Evolutionary conservation across 1,140 invertebrate genomes (phyloP), one percentile per base, ranked within the genome.

Genomic region (Anastrepha ludens): DNA sequence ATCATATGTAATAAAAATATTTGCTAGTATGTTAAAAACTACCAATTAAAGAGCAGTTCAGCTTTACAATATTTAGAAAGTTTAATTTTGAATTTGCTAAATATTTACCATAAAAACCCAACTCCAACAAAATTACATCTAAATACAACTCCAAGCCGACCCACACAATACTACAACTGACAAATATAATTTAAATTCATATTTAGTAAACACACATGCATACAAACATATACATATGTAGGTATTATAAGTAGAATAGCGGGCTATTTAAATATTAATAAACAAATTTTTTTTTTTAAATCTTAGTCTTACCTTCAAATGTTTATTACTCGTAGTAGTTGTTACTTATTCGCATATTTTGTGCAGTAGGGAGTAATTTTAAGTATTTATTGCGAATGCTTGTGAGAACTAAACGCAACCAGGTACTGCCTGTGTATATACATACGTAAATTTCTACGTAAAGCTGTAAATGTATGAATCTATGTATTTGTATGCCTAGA

Each of bases 391-490:
- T 81, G 74, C 55, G 74, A 29, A 55, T 81, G 74, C 47, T 81
- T 81, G 74, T 81, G 74, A 81, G 1, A 81, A 81, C 74, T 81
- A 81, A 81, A 81, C 74, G 74, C 74, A 81, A 81, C 74, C 47
- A 81, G 74, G 47, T 81, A 81, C 55, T 55, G 50, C 74, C 47
- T 81, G 41, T 47, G 47, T 81, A 74, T 74, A 4, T 62, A 17
- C n/a, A 62, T 62, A 62, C 15, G n/a, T 62, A 62, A 0, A 62
- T 62, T 17, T 17, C 4, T 17, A 17, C 15, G 60, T 62, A 17
- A 9, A 11, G 29, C 29, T 81, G 74, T 81, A 20, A n/a, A 55
- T 55, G n/a, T 81, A 81, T 81, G 70, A 39, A 74, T 74, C 29
- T 74, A 47, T 74, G 74, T 29, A 81, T 81, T 81, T 55, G 74